A percentile compares a stretch with the other conserved stretches of the same genome.
phyloP scores from a whole-genome alignment of 2,888 invertebrate species.

The Meta bourneti region DNA sequence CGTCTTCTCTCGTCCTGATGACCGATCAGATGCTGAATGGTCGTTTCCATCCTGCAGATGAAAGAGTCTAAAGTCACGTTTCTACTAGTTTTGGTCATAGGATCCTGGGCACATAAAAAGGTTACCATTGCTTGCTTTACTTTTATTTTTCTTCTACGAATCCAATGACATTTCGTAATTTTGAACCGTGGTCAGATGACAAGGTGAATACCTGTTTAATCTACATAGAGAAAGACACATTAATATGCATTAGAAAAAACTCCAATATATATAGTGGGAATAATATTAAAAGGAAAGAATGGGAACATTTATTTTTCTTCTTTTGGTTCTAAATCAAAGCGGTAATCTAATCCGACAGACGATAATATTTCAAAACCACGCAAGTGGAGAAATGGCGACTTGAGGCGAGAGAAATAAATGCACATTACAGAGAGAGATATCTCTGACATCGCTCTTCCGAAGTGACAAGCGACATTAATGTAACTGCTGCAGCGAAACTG shows the following conservation, averaged over 20 bases:
- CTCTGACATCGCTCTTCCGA: neutral
- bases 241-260: neutral
- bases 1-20: no score
- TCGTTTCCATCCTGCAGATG: no score
- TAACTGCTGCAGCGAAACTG: slow-evolving; percentile 10
- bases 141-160: no score
- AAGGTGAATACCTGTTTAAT: no score
- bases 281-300: neutral
- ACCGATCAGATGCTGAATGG: no score
- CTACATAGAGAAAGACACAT: no score
- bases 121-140: no score
- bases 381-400: neutral
- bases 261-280: neutral
- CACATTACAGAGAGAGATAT: neutral
- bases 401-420: neutral
- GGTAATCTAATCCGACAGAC: slow-evolving; percentile 17
- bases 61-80: no score
- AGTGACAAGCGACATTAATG: slow-evolving; percentile 15
- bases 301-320: neutral
- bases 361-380: neutral
- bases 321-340: neutral
- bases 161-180: no score
- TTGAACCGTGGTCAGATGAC: no score
- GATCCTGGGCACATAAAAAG: no score
- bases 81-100: no score